phyloP scores from a whole-genome alignment of 2,797 vertebrate species.

The Bradypodion ventrale region DNA sequence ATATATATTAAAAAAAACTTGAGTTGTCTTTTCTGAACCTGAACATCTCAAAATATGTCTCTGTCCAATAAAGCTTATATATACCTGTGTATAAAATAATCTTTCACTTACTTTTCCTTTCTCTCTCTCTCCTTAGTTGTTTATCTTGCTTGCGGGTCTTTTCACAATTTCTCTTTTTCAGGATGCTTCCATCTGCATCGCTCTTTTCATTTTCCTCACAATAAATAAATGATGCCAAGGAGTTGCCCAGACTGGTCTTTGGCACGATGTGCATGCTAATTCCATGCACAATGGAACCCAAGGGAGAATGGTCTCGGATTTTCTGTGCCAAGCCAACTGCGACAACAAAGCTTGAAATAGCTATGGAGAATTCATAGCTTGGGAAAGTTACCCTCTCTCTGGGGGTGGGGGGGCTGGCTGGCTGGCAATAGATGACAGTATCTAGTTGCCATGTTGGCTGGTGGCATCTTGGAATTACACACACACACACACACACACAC shows the following conservation, averaged over 20 bases:
- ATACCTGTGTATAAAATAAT: no score
- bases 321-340: accelerated
- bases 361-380: neutral
- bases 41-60: no score
- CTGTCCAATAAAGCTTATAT: no score
- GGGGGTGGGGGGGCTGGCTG: no score
- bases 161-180: neutral
- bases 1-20: no score
- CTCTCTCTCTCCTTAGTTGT: neutral
- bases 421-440: no score
- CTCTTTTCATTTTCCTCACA: conserved; percentile 7
- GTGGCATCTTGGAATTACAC: no score
- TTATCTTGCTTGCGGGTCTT: neutral
- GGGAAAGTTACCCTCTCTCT: no score
- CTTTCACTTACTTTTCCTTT: no score
- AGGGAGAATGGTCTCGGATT: neutral
- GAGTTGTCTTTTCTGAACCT: no score
- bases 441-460: no score
- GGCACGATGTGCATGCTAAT: neutral
- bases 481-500: no score
- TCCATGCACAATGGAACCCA: neutral
- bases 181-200: neutral
- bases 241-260: neutral
- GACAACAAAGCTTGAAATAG: accelerated
- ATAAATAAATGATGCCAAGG: conserved; percentile 9